Base-by-base conservation (phyloP, 2,113 vertebrate genomes). In the Dicentrarchus labrax region DNA sequence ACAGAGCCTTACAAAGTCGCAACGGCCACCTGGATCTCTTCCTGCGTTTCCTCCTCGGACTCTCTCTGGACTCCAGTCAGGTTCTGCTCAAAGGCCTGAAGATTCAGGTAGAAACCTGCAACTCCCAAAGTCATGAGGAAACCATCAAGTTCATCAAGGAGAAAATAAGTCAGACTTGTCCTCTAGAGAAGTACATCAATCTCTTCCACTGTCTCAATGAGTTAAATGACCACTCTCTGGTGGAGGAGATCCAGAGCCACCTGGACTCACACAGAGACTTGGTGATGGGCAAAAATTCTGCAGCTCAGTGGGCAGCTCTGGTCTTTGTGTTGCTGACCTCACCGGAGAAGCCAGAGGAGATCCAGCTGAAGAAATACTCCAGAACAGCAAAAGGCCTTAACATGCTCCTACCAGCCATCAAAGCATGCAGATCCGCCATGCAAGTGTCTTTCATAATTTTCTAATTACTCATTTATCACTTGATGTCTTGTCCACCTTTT, bases 131-230 rank as follows among this genome's bases (percentile, higher is more conserved):
- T 73, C 69, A 21, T 0, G 2, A 21, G 38, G 70, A 84, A 67
- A 67, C 61, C 19, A 53, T 73, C n/a, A 1, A 45, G 11, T 73
- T 78, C 69, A 67, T 84, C 67, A 66, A 72, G 22, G 22, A 39
- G 8, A 51, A 53, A 36, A 41, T 83, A 17, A 38, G 9, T 8
- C 17, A 7, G 21, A 43, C 11, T 22, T 24, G 3, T 17, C 21
- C 3, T 19, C 50, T 66, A 39, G 66, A 76, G 66, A 71, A 8
- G 59, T 83, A 43, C 30, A 48, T 76, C 13, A 83, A 77, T 50
- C 81, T 83, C 22, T 71, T 83, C 16, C 80, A 83, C 79, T 82
- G 71, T 61, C 71, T 82, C 53, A 82, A 38, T 48, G 81, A 84
- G 61, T 48, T 84, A 4, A 56, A 84, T 0, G 22, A 84, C 7